Evolutionary conservation across 2,113 vertebrate genomes (phyloP), one percentile per base, ranked within the genome.

Genomic region (Vireo altiloquus): DNA sequence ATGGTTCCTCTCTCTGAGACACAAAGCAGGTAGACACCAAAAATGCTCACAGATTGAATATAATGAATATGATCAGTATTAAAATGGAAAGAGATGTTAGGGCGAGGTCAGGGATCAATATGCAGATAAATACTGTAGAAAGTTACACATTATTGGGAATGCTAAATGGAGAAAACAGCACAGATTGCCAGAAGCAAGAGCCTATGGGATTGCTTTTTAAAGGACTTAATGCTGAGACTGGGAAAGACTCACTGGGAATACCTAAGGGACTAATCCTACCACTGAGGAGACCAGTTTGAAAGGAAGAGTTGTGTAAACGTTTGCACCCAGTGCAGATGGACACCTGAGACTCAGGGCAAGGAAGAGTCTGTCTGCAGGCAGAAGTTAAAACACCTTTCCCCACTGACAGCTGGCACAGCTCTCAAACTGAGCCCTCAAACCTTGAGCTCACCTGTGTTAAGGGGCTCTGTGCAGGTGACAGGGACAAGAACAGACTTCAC

Each of bases 1-100:
- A 90, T 64, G 37, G 30, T 85, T 95, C 88, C 59, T 76, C 71
- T 90, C 70, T 95, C 63, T 81, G 52, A 71, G 80, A 95, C 85
- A 83, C 47, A 93, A 93, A 92, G 60, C 35, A 74, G 9, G 27
- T 10, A 92, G 76, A 66, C 42, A 30, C 57, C 76, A 96, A 86
- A 95, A 88, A 80, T 14, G 13, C 44, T 80, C 92, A 80, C 59
- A 91, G 59, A 87, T 7, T 66, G 63, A 91, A 49, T 19, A 24
- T 85, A 94, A 90, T 78, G 71, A 96, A 63, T 65, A 66, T 31
- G 71, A 90, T 79, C 54, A 49, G 27, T 63, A 49, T 52, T 78
- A 83, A 94, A 94, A 90, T 11, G 33, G 59, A 86, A 91, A 83
- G 49, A 75, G 39, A 87, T 40, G 46, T 65, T 88, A 82, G 7